These are phyloP conservation scores for Ictalurus punctatus DNA, from an alignment of 2,113 vertebrate genomes.

Conservation along the genomic window DNA sequence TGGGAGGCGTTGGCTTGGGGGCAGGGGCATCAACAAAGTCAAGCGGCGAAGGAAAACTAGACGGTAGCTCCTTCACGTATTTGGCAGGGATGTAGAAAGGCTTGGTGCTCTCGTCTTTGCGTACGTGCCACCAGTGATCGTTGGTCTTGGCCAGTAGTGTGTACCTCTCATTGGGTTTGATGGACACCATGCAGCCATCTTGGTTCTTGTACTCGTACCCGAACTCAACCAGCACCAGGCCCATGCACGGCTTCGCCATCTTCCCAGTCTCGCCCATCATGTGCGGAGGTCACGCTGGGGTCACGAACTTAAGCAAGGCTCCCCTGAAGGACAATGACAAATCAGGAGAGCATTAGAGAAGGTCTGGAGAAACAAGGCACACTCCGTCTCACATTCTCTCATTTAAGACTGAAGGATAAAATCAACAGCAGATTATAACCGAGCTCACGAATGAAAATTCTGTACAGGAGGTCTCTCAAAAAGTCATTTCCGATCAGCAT, in stretches of 20 bases:
- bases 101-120: constrained; percentile 67
- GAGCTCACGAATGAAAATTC: background rate
- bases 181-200: constrained; percentile 82
- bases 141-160: constrained; percentile 85
- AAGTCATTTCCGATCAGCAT: background rate
- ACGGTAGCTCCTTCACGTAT: constrained; percentile 86
- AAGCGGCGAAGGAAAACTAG: constrained; percentile 61
- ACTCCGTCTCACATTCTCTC: background rate
- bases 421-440: background rate
- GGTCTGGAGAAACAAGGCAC: background rate
- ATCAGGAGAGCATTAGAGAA: constrained; percentile 27
- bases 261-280: constrained; percentile 46
- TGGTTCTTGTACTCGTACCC: constrained; percentile 84
- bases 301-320: constrained; percentile 57
- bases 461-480: background rate
- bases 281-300: constrained; percentile 47
- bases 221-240: constrained; percentile 88
- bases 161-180: constrained; percentile 90
- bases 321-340: constrained; percentile 50
- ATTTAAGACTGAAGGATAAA: background rate
- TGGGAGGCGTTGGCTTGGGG: constrained; percentile 52
- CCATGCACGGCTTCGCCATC: constrained; percentile 63
- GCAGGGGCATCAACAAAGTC: constrained; percentile 58
- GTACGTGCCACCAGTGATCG: constrained; percentile 94
- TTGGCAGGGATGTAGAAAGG: constrained; percentile 93